Base-by-base conservation (phyloP, 2,888 invertebrate genomes). In the Spisula solida region DNA sequence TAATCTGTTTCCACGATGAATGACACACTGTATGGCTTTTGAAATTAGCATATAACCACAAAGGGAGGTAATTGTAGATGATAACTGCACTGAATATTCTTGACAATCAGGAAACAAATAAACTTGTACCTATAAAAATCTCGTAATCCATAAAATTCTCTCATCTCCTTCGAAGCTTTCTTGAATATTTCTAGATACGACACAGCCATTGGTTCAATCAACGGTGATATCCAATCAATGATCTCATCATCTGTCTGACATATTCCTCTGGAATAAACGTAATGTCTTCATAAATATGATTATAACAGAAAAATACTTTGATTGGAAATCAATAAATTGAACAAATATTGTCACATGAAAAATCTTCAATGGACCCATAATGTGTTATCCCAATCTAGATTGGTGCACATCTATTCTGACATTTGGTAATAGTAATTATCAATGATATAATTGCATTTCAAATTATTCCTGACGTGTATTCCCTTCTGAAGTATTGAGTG, bases 71-170 rank as follows among this genome's bases (percentile, higher is more conserved):
- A 41, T 41, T 41, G 41, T 5, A 41, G 8, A 41, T 8, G 8
- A 41, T 41, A 41, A 41, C 41, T 18, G 14, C 4, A 4, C 55
- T 55, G 2, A 1, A 55, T 55, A 55, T 55, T 6, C 20, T 6
- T 2, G 14, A 18, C 1, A 55, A 14, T 18, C 55, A 20, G 55
- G 20, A 55, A 10, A 4, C 25, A 66, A 66, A 25, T 66, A 66
- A 66, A 10, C 51, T 16, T 80, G 48, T 93, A 95, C 90, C 90
- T 95, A 93, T 96, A 96, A 87, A 95, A 96, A 87, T 96, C 96
- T 89, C 96, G 91, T 18, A 96, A 93, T n/a, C 96, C 96, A 93
- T 94, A 96, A 90, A 96, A 96, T 87, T 96, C 96, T 87, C 95
- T 90, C 88, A 87, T 91, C 14, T 89, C 70, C 48, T 93, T 94